Base-by-base conservation (phyloP, 2,113 vertebrate genomes). In the Paratilapia polleni region DNA sequence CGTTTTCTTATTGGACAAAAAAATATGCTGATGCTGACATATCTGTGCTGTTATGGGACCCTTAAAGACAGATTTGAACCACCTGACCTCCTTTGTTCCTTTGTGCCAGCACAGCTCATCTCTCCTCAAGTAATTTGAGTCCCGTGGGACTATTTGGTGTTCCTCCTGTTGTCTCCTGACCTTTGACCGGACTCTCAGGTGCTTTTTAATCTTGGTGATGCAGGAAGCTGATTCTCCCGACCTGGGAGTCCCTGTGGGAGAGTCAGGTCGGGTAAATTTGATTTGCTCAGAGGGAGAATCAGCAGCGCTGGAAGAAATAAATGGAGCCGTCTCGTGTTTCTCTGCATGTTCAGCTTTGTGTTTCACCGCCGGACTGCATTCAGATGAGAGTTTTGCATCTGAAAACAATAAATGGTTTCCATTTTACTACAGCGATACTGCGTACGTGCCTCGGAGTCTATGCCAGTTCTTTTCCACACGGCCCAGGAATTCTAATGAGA, bases 141-240 rank as follows among this genome's bases (percentile, higher is more conserved):
- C 66, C 66, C 66, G 52, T 73, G 66, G 66, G 43, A 73, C 66
- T 0, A 9, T 31, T 31, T 52, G 66, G 26, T 4, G 66, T 52
- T 31, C 26, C 43, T 52, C 17, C 66, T 73, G 66, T 73, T 73
- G 66, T 73, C 66, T 73, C 11, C 43, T 1, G 66, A 73, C 66
- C 66, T 73, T 31, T 73, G 66, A 73, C 26, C 47, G 13, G 4
- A 5, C 47, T 52, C 66, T 52, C 11, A 2, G 17, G 31, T 73
- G 66, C 47, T 73, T 73, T 73, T 73, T 73, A 73, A 73, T 73
- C 47, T 52, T 17, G 2, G 66, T 31, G 47, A 73, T 73, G 66
- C 66, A 52, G 66, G 66, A 70, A 52, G 43, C 24, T 2, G 43
- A 73, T 14, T 52, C 66, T 73, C 66, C 66, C 31, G 66, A 52